A percentile compares a stretch with the other conserved stretches of the same genome.
These are phyloP conservation scores for Eueremaeus valkanovi DNA, from an alignment of 2,888 invertebrate species.

Conservation along the genomic window DNA sequence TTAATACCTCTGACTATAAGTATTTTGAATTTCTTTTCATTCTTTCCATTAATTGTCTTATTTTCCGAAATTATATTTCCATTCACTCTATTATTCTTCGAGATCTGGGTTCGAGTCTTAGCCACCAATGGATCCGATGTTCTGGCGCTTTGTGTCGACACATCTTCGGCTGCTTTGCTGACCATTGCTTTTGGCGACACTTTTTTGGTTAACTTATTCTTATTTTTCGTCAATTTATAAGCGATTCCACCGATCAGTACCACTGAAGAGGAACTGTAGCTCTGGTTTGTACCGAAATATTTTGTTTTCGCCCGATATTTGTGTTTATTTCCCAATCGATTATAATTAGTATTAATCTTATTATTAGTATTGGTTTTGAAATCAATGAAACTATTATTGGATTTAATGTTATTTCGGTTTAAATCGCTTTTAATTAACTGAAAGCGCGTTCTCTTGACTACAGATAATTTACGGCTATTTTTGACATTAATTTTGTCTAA, in stretches of 20 bases:
- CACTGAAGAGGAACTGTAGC: no score
- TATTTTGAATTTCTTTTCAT: neutral
- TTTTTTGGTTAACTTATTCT: neutral
- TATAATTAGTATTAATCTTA: no score
- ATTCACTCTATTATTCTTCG: no score
- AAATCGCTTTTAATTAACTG: conserved; percentile 1
- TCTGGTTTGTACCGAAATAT: no score
- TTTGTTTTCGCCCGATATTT: no score
- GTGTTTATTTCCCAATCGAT: no score
- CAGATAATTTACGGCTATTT: neutral
- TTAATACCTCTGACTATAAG: conserved; percentile 1
- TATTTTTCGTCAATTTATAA: neutral
- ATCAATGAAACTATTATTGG: neutral
- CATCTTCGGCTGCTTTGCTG: neutral
- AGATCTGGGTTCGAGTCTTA: neutral
- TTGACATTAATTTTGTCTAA: neutral
- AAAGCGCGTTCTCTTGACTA: neutral
- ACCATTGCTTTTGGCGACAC: neutral
- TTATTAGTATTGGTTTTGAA: no score
- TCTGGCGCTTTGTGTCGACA: neutral
- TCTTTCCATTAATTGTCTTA: neutral
- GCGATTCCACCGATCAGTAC: neutral
- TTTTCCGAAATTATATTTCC: no score
- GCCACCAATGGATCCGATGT: neutral
- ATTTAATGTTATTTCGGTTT: neutral